Conservation (phyloP, 2,113 vertebrate genomes). For the Hiodon tergisus region DNA sequence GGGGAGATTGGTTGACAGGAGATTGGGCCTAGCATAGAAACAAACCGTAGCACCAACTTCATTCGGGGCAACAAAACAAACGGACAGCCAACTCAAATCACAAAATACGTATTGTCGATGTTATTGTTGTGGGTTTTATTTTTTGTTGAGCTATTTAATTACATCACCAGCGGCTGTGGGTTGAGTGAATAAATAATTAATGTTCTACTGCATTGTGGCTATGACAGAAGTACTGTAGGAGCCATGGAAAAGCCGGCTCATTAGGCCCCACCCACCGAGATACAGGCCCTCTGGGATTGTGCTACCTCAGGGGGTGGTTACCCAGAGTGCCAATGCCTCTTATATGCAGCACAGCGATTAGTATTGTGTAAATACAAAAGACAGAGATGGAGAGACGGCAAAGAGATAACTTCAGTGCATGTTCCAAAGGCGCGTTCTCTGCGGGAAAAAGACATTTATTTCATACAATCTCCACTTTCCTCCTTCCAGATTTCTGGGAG, state of each 20-base stretch:
- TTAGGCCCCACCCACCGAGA: slow-evolving; percentile 29
- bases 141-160: slow-evolving; percentile 6
- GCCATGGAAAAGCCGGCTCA: slow-evolving; percentile 20
- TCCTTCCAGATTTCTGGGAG: background rate
- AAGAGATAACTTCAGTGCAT: slow-evolving; percentile 9
- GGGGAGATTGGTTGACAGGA: background rate
- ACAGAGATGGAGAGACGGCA: background rate
- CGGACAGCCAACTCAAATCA: slow-evolving; percentile 6
- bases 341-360: background rate
- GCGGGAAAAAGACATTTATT: background rate
- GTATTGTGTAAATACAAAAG: slow-evolving; percentile 2
- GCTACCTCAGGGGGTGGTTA: slow-evolving; percentile 8
- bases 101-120: background rate
- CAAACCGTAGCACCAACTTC: background rate
- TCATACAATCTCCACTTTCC: too few species aligned
- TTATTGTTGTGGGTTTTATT: background rate
- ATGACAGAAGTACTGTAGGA: slow-evolving; percentile 13
- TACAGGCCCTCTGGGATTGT: background rate
- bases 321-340: background rate
- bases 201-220: slow-evolving; percentile 7
- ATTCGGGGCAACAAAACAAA: slow-evolving; percentile 4
- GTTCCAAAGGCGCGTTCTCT: background rate
- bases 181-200: slow-evolving; percentile 28
- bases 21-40: background rate
- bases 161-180: slow-evolving; percentile 10